phyloP scores from a whole-genome alignment of 2,797 vertebrate genomes.

The Fringilla coelebs region DNA sequence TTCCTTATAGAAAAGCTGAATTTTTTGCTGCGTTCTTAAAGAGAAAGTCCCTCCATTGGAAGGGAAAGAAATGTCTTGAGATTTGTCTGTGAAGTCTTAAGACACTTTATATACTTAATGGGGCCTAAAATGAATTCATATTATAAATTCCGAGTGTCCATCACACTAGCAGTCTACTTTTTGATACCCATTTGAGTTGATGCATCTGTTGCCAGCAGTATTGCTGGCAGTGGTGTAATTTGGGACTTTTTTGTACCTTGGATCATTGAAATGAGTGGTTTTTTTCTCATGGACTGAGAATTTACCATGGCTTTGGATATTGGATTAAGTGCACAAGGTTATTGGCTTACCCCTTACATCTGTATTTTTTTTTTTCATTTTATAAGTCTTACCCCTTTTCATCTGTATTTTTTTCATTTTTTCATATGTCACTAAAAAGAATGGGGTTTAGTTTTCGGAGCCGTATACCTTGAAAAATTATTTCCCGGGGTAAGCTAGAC shows the following conservation, averaged over 20 bases:
- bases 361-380: neutral
- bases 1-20: constrained; percentile 72
- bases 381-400: neutral
- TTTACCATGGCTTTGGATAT: neutral
- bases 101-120: constrained; percentile 55
- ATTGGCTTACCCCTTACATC: constrained; percentile 2
- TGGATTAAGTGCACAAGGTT: constrained; percentile 11
- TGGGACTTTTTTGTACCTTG: neutral
- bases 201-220: neutral
- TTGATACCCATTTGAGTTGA: neutral
- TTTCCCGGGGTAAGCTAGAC: constrained; percentile 59
- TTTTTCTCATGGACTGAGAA: constrained; percentile 28
- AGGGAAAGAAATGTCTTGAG: constrained; percentile 67
- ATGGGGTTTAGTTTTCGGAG: neutral
- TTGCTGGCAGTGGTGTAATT: neutral
- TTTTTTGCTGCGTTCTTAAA: constrained; percentile 70
- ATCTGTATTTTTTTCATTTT: neutral
- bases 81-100: constrained; percentile 58
- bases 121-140: constrained; percentile 52
- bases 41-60: constrained; percentile 54
- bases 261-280: neutral
- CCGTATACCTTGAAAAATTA: constrained; percentile 9
- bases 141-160: constrained; percentile 15
- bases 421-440: neutral
- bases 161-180: constrained; percentile 31